A percentile compares a stretch with the other conserved stretches of the same genome.
phyloP scores from a whole-genome alignment of 2,797 vertebrate species.

The Poliocrania exsul region DNA sequence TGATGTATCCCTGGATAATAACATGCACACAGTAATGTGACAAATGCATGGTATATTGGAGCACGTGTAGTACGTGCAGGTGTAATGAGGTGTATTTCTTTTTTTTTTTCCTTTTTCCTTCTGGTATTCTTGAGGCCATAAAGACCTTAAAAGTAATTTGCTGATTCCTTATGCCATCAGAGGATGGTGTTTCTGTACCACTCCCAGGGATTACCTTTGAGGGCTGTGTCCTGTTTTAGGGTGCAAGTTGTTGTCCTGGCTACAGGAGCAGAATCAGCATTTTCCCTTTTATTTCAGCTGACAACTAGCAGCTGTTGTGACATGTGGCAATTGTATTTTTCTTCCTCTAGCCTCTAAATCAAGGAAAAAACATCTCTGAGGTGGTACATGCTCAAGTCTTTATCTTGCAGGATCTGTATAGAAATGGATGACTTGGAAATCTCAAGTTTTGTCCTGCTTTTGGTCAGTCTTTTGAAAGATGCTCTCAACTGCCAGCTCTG shows the following conservation, averaged over 20 bases:
- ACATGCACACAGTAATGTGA: background rate
- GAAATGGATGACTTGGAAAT: background rate
- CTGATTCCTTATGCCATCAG: background rate
- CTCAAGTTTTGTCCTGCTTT: background rate
- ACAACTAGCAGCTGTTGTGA: background rate
- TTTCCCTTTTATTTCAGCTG: background rate
- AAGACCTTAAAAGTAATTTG: background rate
- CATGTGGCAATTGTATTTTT: background rate
- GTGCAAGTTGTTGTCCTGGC: accelerated
- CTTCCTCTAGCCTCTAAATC: background rate
- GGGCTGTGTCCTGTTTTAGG: accelerated
- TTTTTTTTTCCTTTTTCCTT: background rate
- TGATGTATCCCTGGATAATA: background rate
- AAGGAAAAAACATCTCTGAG: background rate
- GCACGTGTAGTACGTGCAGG: accelerated
- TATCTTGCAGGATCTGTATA: background rate
- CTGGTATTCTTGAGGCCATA: background rate
- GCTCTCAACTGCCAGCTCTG: background rate
- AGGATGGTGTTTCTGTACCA: background rate
- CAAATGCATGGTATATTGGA: background rate
- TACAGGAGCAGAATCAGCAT: background rate
- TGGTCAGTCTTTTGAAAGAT: background rate
- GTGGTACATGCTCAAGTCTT: accelerated
- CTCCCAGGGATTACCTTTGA: background rate
- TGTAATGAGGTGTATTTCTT: background rate